Evolutionary conservation across 2,888 invertebrate species (phyloP), one percentile per base, ranked within the genome.

Genomic region (Oegoconia quadripuncta): DNA sequence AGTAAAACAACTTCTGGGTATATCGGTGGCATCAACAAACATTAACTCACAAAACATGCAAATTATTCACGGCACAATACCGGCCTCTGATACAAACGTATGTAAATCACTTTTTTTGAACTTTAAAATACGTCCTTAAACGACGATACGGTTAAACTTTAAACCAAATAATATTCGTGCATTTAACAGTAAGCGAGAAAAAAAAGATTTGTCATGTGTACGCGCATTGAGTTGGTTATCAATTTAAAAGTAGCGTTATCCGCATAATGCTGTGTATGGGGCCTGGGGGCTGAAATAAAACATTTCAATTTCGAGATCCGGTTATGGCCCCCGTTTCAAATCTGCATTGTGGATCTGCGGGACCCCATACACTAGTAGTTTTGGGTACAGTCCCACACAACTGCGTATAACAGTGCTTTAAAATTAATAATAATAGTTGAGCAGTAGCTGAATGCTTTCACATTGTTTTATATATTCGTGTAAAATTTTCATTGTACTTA

Each of bases 291-390:
- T 42, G 73, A 72, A 73, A 86, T 87, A 87, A 84, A 86, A 87
- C 87, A 87, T 87, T 87, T 86, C 87, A 86, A 87, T 87, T 86
- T 87, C 67, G 80, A 74, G 82, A 86, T 86, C 87, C 84, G 86
- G 87, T 86, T 86, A 74, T 76, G 72, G 63, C 74, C 78, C 83
- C 74, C 68, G 74, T 68, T 77, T 73, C 69, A 66, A 78, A 79
- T 81, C 79, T 75, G 80, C 74, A 79, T 83, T 82, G 81, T 84
- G 82, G 80, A 70, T 70, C 80, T 77, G 78, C 67, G 74, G 80
- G 74, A 70, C 80, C 82, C 80, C 80, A 78, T 72, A 76, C 59
- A 73, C 66, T 72, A 75, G 74, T 79, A 79, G 79, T 82, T 80
- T 68, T 70, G 51, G 60, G 82, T 74, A 83, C 74, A 56, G 50